phyloP scores from a whole-genome alignment of 2,888 invertebrate species.

The Zhuqinia jingwanae region DNA sequence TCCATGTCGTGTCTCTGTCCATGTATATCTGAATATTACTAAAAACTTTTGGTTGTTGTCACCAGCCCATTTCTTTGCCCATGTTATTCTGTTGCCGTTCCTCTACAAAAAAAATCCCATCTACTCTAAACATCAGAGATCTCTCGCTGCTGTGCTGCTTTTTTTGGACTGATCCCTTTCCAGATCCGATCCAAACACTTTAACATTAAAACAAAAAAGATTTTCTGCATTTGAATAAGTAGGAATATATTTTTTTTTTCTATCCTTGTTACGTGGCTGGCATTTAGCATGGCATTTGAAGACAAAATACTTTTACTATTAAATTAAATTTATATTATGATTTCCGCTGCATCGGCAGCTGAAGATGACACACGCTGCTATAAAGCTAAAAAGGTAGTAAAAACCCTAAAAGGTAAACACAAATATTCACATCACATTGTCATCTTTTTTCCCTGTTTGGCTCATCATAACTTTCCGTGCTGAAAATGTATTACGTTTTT shows the following conservation, averaged over 20 bases:
- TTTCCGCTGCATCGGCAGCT: neutral
- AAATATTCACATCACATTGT: constrained; percentile 24
- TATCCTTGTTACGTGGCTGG: neutral
- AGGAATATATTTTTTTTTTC: neutral
- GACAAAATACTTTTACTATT: too few species aligned
- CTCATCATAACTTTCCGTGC: constrained; percentile 14
- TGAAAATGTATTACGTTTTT: too few species aligned
- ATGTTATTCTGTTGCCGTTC: too few species aligned
- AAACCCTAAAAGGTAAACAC: constrained; percentile 23
- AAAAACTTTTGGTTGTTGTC: too few species aligned
- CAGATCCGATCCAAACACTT: neutral
- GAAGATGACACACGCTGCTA: neutral
- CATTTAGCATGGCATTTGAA: neutral
- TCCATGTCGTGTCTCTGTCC: too few species aligned
- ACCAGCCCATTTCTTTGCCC: too few species aligned
- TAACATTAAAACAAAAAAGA: neutral
- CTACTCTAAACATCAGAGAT: too few species aligned
- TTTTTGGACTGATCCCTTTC: too few species aligned
- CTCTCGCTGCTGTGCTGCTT: too few species aligned
- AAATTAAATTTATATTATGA: neutral
- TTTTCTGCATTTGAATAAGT: neutral
- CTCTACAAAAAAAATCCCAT: too few species aligned
- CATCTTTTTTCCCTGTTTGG: constrained; percentile 29
- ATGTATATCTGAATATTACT: too few species aligned
- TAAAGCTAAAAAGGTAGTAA: too few species aligned